Evolutionary conservation across 2,797 vertebrate genomes (phyloP).

Genomic region (Danio tinwini): DNA sequence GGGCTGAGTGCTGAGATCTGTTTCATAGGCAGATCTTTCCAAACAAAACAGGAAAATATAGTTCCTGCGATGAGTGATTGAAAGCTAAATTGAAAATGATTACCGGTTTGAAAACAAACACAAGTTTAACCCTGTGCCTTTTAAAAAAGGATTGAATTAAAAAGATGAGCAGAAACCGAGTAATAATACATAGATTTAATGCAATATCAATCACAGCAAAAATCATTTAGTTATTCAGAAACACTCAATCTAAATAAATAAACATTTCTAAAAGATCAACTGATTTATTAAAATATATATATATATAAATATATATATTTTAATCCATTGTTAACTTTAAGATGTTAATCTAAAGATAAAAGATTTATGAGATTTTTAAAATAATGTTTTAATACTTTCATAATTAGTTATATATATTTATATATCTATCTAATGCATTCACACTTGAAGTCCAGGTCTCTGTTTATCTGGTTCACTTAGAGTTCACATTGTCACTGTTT

Average conservation of each 20-base stretch:
- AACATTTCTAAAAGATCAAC: not conserved
- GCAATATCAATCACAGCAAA: not conserved
- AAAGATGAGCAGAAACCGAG: not conserved
- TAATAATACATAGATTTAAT: not conserved
- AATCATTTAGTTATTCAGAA: not conserved
- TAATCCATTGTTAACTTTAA: no score
- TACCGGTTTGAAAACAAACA: constrained; percentile 11
- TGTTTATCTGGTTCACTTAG: no score
- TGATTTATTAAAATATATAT: not conserved
- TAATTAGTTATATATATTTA: no score
- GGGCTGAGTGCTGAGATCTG: constrained; percentile 32
- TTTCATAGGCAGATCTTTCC: constrained; percentile 24
- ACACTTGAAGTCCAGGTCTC: no score
- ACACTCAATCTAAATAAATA: not conserved
- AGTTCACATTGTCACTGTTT: no score
- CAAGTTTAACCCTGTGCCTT: not conserved
- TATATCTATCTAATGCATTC: no score
- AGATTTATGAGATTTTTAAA: no score
- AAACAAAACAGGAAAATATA: constrained; percentile 1
- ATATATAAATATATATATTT: no score
- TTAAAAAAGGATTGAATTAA: not conserved
- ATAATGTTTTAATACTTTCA: no score
- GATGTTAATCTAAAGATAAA: no score
- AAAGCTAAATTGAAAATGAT: constrained; percentile 24
- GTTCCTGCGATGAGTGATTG: not conserved